Conservation (phyloP, 1,140 invertebrate species). For the Tribolium madens region DNA sequence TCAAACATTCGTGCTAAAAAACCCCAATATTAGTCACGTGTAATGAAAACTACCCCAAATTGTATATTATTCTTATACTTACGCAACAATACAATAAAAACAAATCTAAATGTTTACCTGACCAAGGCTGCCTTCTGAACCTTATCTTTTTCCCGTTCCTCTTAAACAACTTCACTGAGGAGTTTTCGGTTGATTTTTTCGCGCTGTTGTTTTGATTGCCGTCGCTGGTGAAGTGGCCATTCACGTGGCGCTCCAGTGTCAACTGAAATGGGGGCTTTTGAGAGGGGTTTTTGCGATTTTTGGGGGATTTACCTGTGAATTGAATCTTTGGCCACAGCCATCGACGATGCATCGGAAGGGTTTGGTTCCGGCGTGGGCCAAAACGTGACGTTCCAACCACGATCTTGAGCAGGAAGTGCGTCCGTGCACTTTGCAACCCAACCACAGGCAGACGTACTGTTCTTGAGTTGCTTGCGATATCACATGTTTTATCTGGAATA, state of each 20-base stretch:
- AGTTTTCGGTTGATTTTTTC: slow-evolving; percentile 77
- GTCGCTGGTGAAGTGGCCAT: slow-evolving; percentile 86
- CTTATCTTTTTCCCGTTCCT: slow-evolving; percentile 88
- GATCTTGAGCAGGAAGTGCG: slow-evolving; percentile 89
- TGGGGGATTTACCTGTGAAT: slow-evolving; percentile 81
- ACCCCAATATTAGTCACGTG: neutral
- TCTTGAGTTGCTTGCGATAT: slow-evolving; percentile 84
- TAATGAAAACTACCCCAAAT: neutral
- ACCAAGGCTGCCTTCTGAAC: slow-evolving; percentile 86
- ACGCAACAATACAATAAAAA: slow-evolving; percentile 17
- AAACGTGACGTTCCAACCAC: slow-evolving; percentile 93
- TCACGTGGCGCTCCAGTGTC: slow-evolving; percentile 91
- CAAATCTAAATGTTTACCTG: slow-evolving; percentile 69
- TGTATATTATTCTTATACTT: slow-evolving; percentile 24
- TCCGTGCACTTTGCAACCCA: slow-evolving; percentile 94
- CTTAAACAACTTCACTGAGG: slow-evolving; percentile 80
- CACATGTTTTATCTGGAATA: slow-evolving; percentile 81
- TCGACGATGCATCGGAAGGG: slow-evolving; percentile 96
- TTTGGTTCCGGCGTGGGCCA: slow-evolving; percentile 93
- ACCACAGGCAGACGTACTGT: slow-evolving; percentile 92
- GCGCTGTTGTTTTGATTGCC: slow-evolving; percentile 71
- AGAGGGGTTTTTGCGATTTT: neutral
- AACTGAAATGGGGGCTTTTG: slow-evolving; percentile 70
- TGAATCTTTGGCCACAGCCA: slow-evolving; percentile 90
- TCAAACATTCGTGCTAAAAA: slow-evolving; percentile 83